Percentiles rank a stretch among this genome's conserved stretches.
These are phyloP conservation scores for Chloromyia formosa DNA, from an alignment of 2,888 invertebrate species.

Conservation along the genomic window DNA sequence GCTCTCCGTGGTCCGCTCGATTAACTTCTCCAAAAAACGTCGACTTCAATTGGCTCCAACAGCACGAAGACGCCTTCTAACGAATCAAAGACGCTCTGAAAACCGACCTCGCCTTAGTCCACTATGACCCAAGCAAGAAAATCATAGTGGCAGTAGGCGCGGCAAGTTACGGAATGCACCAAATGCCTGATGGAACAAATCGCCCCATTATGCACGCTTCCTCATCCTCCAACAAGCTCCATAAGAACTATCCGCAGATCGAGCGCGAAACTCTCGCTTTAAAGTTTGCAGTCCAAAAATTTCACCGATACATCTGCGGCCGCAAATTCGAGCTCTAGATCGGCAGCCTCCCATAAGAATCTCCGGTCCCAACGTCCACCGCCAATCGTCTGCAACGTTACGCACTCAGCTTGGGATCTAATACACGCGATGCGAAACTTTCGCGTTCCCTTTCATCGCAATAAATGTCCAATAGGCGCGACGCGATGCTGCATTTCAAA, in stretches of 20 bases:
- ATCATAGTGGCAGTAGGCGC: constrained; percentile 52
- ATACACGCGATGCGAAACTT: no score
- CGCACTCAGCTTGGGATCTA: constrained; percentile 49
- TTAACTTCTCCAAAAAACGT: constrained; percentile 44
- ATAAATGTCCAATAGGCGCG: no score
- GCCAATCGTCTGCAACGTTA: constrained; percentile 52
- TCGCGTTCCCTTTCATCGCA: no score
- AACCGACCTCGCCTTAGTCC: constrained; percentile 48
- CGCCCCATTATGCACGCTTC: constrained; percentile 55
- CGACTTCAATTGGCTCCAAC: not conserved
- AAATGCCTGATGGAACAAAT: constrained; percentile 53
- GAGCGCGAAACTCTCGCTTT: constrained; percentile 57
- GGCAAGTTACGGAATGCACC: constrained; percentile 50
- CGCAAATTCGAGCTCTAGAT: constrained; percentile 57
- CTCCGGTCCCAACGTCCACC: constrained; percentile 53
- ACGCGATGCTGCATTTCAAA: no score
- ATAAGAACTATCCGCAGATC: constrained; percentile 57
- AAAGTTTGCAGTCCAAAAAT: constrained; percentile 55
- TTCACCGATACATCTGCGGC: constrained; percentile 56
- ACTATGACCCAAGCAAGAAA: constrained; percentile 48
- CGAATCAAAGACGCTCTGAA: constrained; percentile 48
- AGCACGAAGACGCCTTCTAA: constrained; percentile 29
- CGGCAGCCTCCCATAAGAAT: constrained; percentile 52
- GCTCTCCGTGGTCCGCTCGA: constrained; percentile 47
- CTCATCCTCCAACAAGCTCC: constrained; percentile 54